phyloP scores from a whole-genome alignment of 2,113 vertebrate genomes.

The Dunckerocampus dactyliophorus region DNA sequence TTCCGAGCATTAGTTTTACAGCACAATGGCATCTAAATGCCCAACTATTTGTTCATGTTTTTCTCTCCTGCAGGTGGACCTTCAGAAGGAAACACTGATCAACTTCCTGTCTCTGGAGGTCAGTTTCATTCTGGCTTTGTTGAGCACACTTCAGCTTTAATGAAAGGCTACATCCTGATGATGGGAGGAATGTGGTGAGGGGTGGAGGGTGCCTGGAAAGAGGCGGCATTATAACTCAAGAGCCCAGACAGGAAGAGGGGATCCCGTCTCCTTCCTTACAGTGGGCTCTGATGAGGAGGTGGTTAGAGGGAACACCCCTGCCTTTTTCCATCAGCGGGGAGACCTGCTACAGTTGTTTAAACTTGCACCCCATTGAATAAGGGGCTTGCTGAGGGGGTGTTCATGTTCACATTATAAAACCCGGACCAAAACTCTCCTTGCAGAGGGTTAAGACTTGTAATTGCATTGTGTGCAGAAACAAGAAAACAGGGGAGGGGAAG shows the following conservation, averaged over 20 bases:
- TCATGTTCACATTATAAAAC: slow-evolving; percentile 61
- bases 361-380: slow-evolving; percentile 11
- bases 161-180: slow-evolving; percentile 40
- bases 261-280: slow-evolving; percentile 62
- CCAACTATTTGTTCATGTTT: slow-evolving; percentile 23
- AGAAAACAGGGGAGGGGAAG: slow-evolving; percentile 30
- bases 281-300: slow-evolving; percentile 34
- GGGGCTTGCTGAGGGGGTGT: slow-evolving; percentile 41
- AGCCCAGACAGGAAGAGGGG: slow-evolving; percentile 61
- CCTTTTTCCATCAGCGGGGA: slow-evolving; percentile 25
- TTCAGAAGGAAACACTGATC: slow-evolving; percentile 89
- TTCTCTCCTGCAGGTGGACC: slow-evolving; percentile 81
- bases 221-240: slow-evolving; percentile 30
- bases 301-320: slow-evolving; percentile 54
- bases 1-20: neutral
- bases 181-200: slow-evolving; percentile 16
- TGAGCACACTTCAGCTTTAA: slow-evolving; percentile 50
- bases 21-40: neutral
- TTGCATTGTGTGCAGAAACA: slow-evolving; percentile 47
- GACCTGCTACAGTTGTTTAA: neutral
- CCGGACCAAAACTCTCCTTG: slow-evolving; percentile 30
- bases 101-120: slow-evolving; percentile 93
- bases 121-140: slow-evolving; percentile 53
- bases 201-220: slow-evolving; percentile 33
- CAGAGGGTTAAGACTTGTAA: slow-evolving; percentile 14